Conservation (phyloP, 2,888 invertebrate species). For the Noctua fimbriata region DNA sequence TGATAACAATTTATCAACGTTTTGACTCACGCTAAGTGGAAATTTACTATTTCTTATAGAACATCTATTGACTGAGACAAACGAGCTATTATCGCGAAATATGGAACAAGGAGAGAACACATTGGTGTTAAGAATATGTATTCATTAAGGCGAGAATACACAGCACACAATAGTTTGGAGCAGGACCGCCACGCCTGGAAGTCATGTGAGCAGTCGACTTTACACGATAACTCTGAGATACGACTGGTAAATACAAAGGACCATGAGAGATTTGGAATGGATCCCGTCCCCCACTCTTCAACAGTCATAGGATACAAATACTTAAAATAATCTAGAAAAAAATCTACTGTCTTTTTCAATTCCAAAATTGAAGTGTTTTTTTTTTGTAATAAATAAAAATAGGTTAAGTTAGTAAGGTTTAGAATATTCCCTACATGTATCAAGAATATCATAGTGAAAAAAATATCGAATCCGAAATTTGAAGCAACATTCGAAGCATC, state of each 20-base stretch:
- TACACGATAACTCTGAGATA: background rate
- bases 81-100: conserved; percentile 36
- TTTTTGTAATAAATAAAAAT: no score
- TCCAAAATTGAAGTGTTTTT: no score
- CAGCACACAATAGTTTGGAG: background rate
- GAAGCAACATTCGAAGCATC: no score
- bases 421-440: no score
- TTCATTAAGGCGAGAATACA: conserved; percentile 23
- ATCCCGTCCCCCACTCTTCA: no score
- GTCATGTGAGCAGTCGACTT: background rate
- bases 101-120: conserved; percentile 34
- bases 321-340: no score
- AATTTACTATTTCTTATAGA: conserved; percentile 40
- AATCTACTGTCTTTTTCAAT: no score
- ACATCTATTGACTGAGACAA: conserved; percentile 36
- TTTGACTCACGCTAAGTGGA: conserved; percentile 38
- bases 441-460: no score
- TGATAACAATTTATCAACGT: conserved; percentile 37
- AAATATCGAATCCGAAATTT: no score
- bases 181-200: background rate
- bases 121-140: conserved; percentile 15
- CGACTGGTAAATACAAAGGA: background rate
- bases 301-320: no score
- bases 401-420: no score
- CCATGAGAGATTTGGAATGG: background rate